Evolutionary conservation across 2,888 invertebrate species (phyloP), one percentile per base, ranked within the genome.

Genomic region (Oscheius sp.): DNA sequence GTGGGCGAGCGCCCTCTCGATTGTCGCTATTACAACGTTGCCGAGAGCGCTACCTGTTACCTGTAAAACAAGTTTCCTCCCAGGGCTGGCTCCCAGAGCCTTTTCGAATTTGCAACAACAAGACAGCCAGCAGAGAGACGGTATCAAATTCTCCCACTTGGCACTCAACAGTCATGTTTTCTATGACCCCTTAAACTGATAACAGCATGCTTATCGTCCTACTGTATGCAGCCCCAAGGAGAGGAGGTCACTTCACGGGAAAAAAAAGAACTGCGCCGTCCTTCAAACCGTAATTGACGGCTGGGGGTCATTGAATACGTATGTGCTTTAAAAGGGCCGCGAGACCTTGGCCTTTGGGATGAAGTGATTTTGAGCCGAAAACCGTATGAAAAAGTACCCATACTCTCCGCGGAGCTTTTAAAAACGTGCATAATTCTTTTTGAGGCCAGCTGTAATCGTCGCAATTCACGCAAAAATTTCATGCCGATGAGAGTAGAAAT

Each of bases 41-140:
- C 61, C 61, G 61, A 61, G 61, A 61, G 61, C 42, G 61, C 55
- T 55, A 55, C 55, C 55, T 55, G 55, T 61, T 61, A 61, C 42
- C 42, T n/a, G 61, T 61, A 45, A 45, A 61, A 61, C 61, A 45
- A 45, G 61, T 61, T 61, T 61, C 42, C 34, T n/a, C 34, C 34
- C 55, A n/a, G 34, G 55, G 17, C n/a, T 4, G 29, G 55, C 55
- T 55, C 55, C 55, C 55, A 55, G 17, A 5, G 5, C 20, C 34
- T 33, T 15, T 33, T 2, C 17, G 34, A 55, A 55, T 25, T 55
- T 55, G 34, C 55, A 55, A 55, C 55, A 55, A 55, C 55, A 55
- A 42, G 15, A 42, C 42, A 42, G 42, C 20, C 42, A 42, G 42
- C 42, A 17, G 42, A 15, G n/a, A n/a, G n/a, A 17, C 12, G 15